A percentile compares a stretch with the other conserved stretches of the same genome.
phyloP scores from a whole-genome alignment of 2,797 vertebrate species.

The Lagodon rhomboides region DNA sequence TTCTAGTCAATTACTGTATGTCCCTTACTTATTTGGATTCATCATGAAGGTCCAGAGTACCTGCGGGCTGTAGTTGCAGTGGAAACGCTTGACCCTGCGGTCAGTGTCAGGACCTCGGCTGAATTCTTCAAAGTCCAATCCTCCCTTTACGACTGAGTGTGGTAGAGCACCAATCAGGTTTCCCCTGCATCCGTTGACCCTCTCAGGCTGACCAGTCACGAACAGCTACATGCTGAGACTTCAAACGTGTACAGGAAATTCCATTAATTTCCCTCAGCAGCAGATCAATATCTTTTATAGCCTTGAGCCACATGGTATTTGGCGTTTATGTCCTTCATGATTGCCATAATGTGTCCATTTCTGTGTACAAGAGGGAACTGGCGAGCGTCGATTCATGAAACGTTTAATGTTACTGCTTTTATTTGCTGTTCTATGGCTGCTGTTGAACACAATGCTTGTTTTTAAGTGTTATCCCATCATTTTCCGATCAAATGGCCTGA shows the following conservation, averaged over 20 bases:
- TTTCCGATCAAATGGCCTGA: not conserved
- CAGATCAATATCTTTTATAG: slow-evolving; percentile 30
- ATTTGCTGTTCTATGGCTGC: not conserved
- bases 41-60: slow-evolving; percentile 6
- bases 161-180: slow-evolving; percentile 58
- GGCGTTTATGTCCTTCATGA: not conserved
- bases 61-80: slow-evolving; percentile 3
- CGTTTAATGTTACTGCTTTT: not conserved
- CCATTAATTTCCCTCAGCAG: slow-evolving; percentile 39
- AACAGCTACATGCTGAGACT: slow-evolving; percentile 47
- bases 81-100: slow-evolving; percentile 48
- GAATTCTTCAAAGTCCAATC: slow-evolving; percentile 60
- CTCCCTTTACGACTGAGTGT: slow-evolving; percentile 50
- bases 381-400: not conserved
- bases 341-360: slow-evolving; percentile 1
- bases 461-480: not conserved
- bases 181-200: slow-evolving; percentile 55
- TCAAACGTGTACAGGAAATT: slow-evolving; percentile 41
- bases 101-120: slow-evolving; percentile 56
- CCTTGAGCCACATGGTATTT: not conserved
- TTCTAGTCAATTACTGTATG: not conserved
- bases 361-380: not conserved
- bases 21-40: not conserved
- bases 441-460: not conserved
- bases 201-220: slow-evolving; percentile 46